Evolutionary conservation across 2,113 vertebrate genomes (phyloP).

Genomic region (Mesoclemmys tuberculata): DNA sequence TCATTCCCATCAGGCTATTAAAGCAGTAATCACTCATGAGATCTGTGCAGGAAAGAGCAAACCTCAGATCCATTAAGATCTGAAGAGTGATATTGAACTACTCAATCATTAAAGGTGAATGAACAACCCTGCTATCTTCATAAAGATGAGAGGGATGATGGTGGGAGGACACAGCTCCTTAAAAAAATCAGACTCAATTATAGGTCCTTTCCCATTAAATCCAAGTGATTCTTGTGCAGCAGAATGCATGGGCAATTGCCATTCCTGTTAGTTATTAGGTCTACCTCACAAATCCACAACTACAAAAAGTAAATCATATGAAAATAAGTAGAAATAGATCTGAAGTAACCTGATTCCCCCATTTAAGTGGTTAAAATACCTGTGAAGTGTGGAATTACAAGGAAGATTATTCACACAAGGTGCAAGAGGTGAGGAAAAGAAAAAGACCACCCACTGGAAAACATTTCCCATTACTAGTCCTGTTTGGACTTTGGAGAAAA

Average conservation of each 20-base stretch:
- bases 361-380: background rate
- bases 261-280: background rate
- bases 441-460: background rate
- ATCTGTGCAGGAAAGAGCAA: background rate
- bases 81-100: background rate
- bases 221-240: background rate
- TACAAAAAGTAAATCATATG: background rate
- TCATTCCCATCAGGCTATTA: background rate
- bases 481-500: background rate
- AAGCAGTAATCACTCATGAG: background rate
- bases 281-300: background rate
- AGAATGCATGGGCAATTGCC: background rate
- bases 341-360: background rate
- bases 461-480: background rate
- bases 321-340: background rate
- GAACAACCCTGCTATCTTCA: background rate
- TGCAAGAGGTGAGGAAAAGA: background rate
- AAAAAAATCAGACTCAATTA: background rate
- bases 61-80: background rate
- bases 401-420: background rate
- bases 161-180: background rate
- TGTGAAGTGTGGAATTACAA: background rate
- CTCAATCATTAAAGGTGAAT: background rate
- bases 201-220: background rate
- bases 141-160: background rate